Evolutionary conservation across 2,113 vertebrate genomes (phyloP), one percentile per base, ranked within the genome.

Genomic region (Myanophis thanlyinensis): DNA sequence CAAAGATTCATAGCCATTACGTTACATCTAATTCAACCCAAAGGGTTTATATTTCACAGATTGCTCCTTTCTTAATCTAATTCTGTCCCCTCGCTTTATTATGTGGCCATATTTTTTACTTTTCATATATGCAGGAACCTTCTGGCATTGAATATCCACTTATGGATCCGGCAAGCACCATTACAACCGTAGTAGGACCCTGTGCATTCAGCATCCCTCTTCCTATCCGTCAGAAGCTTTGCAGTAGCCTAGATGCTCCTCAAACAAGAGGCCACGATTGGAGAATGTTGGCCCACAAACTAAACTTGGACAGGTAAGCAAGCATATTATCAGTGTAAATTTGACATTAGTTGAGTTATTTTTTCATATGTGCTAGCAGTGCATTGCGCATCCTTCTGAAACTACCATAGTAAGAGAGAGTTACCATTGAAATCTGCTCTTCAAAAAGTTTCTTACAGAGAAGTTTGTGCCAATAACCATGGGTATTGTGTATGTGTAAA

Each of bases 251-350:
- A 96, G 99, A 99, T 0, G 99, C 99, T 0, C 99, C 99, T 0
- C 99, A 99, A 97, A 99, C 98, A 13, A 97, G 99, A 87, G 99
- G 99, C 92, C 99, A 99, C 0, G 99, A 99, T 98, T 99, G 99
- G 99, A 97, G 99, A 96, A 98, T 99, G 98, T 97, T 99, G 95
- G 99, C 99, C 30, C 99, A 99, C 97, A 99, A 99, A 96, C 98
- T 99, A 85, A 99, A 98, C 97, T 97, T 99, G 96, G 99, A 99
- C 98, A 99, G 99, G 99, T 99, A 91, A 95, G 98, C 86, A 27
- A 86, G 25, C 23, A 6, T 1, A 3, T 62, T 62, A 12, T 22
- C 40, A n/a, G 11, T 0, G 2, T n/a, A 87, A 62, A 18, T 54
- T 85, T 25, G 4, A 12, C 35, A 0, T 0, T 44, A 59, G 12